Evolutionary conservation across 2,113 vertebrate genomes (phyloP).

Genomic region (Petaurus breviceps): DNA sequence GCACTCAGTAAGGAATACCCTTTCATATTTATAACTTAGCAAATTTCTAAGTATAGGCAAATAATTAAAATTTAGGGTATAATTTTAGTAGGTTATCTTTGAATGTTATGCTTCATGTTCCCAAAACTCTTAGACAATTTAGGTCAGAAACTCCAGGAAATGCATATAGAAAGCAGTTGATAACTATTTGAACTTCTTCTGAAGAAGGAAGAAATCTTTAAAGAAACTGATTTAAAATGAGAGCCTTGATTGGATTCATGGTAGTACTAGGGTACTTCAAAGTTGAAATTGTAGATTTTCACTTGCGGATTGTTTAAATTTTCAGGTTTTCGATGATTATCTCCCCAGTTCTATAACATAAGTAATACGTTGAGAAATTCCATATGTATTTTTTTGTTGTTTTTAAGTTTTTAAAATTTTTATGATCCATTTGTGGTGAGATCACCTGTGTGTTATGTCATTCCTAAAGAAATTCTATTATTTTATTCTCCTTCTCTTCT

Average conservation of each 20-base stretch:
- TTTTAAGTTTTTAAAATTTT: neutral
- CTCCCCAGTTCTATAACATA: conserved; percentile 7
- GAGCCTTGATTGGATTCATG: neutral
- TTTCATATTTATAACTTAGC: neutral
- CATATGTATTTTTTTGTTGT: neutral
- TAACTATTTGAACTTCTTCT: conserved; percentile 26
- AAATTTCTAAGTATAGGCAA: conserved; percentile 17
- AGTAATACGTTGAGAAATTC: neutral
- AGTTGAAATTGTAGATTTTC: conserved; percentile 33
- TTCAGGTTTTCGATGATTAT: conserved; percentile 1
- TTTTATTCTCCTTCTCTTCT: neutral
- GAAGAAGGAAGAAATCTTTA: conserved; percentile 30
- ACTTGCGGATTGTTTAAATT: neutral
- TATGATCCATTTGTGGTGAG: conserved; percentile 13
- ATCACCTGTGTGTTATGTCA: conserved; percentile 1
- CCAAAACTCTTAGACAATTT: conserved; percentile 37
- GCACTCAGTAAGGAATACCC: neutral
- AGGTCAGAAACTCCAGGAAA: conserved; percentile 20
- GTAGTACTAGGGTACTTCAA: neutral
- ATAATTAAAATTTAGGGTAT: neutral
- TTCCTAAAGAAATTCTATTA: too few species aligned
- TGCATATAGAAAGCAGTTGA: neutral
- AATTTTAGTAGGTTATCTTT: conserved; percentile 10
- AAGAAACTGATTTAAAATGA: conserved; percentile 43
- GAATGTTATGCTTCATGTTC: neutral